phyloP scores from a whole-genome alignment of 1,140 invertebrate species.

The Mizuhopecten yessoensis region DNA sequence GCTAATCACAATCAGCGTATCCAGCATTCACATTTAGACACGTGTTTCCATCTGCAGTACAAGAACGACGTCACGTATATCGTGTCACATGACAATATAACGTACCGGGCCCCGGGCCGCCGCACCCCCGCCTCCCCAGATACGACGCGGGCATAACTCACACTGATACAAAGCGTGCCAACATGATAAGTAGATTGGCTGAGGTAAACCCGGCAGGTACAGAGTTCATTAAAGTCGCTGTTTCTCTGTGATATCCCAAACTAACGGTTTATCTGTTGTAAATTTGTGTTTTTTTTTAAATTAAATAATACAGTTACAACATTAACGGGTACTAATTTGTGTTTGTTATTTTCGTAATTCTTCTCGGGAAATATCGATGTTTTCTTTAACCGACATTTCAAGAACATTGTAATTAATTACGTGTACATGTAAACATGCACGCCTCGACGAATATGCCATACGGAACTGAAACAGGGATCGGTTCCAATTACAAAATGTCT shows the following conservation, averaged over 20 bases:
- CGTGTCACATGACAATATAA: neutral
- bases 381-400: neutral
- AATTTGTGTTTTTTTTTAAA: neutral
- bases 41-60: too few species aligned
- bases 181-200: neutral
- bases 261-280: neutral
- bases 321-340: neutral
- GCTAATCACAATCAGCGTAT: too few species aligned
- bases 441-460: neutral
- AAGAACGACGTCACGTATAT: too few species aligned
- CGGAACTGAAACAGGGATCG: neutral
- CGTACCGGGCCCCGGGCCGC: neutral
- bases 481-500: too few species aligned
- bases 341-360: conserved; percentile 10
- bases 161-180: neutral
- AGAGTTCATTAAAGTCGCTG: neutral
- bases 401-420: neutral
- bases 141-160: neutral
- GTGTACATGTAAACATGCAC: neutral
- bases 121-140: neutral
- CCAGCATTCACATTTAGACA: too few species aligned
- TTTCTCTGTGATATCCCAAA: neutral
- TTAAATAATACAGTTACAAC: neutral
- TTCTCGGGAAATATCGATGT: neutral
- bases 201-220: neutral